A percentile compares a stretch with the other conserved stretches of the same genome.
These are phyloP conservation scores for Papilio aristodemus DNA, from an alignment of 1,140 invertebrate species.

Conservation along the genomic window DNA sequence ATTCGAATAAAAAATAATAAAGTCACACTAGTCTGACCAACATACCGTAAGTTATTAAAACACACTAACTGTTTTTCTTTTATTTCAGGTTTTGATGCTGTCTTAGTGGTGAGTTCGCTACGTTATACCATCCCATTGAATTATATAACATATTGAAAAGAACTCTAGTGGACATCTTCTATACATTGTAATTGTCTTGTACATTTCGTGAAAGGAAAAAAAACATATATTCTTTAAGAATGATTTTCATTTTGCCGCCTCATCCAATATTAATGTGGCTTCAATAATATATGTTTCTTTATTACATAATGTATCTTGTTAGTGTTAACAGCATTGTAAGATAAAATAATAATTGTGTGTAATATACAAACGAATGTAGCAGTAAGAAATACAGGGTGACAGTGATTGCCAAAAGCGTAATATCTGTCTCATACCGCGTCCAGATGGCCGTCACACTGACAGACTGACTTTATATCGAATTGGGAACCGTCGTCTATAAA, in stretches of 20 bases:
- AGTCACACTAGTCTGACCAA: no score
- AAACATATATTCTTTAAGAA: neutral
- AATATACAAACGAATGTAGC: neutral
- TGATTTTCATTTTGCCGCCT: neutral
- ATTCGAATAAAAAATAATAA: no score
- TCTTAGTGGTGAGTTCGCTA: neutral
- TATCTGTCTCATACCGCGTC: conserved; percentile 45
- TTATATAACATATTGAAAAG: neutral
- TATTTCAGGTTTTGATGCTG: conserved; percentile 15
- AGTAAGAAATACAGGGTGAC: neutral
- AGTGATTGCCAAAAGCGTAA: conserved; percentile 6
- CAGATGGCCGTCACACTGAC: conserved; percentile 56
- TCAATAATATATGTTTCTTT: no score
- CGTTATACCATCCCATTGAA: no score
- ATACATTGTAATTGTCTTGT: neutral
- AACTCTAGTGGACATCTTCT: neutral
- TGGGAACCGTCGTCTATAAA: conserved; percentile 75
- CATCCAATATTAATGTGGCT: no score
- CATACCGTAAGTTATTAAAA: neutral
- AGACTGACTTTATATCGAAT: conserved; percentile 68
- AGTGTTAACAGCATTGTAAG: neutral
- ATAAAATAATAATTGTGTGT: neutral
- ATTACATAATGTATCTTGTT: neutral
- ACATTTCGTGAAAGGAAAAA: neutral
- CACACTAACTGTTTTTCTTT: neutral